Conservation (phyloP, 2,797 vertebrate species). For the Sebastes minor region DNA sequence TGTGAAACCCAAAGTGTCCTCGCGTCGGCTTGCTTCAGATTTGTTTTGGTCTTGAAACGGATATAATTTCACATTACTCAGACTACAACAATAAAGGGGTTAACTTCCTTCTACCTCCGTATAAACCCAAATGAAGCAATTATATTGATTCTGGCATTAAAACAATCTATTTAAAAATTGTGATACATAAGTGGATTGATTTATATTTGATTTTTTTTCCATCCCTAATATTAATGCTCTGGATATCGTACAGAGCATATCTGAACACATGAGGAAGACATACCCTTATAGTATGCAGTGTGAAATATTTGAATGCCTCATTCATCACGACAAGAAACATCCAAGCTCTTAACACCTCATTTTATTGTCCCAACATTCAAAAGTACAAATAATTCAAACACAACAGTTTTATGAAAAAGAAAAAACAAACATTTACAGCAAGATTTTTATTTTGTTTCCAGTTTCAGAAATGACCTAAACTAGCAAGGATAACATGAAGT, state of each 20-base stretch:
- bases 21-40: too few relatives aligned
- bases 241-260: fast-evolving
- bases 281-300: not conserved
- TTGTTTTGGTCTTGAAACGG: too few relatives aligned
- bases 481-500: conserved; percentile 99
- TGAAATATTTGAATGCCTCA: conserved; percentile 1
- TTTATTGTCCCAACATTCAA: conserved; percentile 99
- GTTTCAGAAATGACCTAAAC: conserved; percentile 99
- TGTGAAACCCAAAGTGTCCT: too few relatives aligned
- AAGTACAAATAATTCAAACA: conserved; percentile 99
- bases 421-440: conserved; percentile 98
- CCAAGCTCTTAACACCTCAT: conserved; percentile 99
- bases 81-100: too few relatives aligned
- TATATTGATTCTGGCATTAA: too few relatives aligned
- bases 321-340: conserved; percentile 74
- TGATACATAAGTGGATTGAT: too few relatives aligned
- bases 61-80: fast-evolving
- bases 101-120: fast-evolving
- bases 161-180: too few relatives aligned
- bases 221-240: too few relatives aligned
- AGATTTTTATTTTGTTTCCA: conserved; percentile 93
- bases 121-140: too few relatives aligned
- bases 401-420: conserved; percentile 98
- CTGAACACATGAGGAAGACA: fast-evolving
- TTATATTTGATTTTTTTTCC: too few relatives aligned